Percentiles rank a stretch among this genome's conserved stretches.
phyloP scores from a whole-genome alignment of 2,888 invertebrate species.

The Odontocerum albicorne region DNA sequence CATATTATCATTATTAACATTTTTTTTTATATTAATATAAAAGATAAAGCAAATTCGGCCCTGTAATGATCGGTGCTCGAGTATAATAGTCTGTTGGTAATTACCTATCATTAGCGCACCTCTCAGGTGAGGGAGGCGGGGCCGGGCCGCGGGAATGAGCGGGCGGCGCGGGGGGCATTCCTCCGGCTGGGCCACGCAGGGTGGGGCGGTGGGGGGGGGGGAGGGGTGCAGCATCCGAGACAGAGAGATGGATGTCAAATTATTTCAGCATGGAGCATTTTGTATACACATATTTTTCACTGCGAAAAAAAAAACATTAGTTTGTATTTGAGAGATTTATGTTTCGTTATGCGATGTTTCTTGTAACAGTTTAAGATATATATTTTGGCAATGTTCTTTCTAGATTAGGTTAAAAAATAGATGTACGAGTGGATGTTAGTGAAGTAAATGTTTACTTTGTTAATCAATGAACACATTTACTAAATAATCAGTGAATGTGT shows the following conservation, averaged over 20 bases:
- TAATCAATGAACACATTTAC: too few species aligned
- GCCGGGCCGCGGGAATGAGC: conserved; percentile 33
- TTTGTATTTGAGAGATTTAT: too few species aligned
- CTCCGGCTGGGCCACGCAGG: conserved; percentile 1
- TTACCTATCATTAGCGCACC: conserved; percentile 41
- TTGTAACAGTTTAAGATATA: too few species aligned
- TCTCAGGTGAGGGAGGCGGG: conserved; percentile 31
- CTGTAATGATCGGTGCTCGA: conserved; percentile 30
- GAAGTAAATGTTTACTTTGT: too few species aligned
- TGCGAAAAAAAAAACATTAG: too few species aligned
- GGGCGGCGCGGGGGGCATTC: conserved; percentile 7
- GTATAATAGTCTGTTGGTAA: conserved; percentile 42
- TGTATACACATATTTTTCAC: too few species aligned
- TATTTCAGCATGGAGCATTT: too few species aligned
- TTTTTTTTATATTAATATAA: background rate
- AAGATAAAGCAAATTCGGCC: conserved; percentile 22
- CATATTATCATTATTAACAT: background rate
- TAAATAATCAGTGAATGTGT: too few species aligned
- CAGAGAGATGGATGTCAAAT: background rate
- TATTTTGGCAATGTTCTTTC: too few species aligned
- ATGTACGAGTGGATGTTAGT: too few species aligned
- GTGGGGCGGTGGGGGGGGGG: conserved; percentile 6
- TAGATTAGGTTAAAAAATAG: too few species aligned
- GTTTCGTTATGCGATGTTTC: too few species aligned
- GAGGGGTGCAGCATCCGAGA: conserved; percentile 16